Base-by-base conservation (phyloP, 1,140 invertebrate species). In the Aplysia californica region DNA sequence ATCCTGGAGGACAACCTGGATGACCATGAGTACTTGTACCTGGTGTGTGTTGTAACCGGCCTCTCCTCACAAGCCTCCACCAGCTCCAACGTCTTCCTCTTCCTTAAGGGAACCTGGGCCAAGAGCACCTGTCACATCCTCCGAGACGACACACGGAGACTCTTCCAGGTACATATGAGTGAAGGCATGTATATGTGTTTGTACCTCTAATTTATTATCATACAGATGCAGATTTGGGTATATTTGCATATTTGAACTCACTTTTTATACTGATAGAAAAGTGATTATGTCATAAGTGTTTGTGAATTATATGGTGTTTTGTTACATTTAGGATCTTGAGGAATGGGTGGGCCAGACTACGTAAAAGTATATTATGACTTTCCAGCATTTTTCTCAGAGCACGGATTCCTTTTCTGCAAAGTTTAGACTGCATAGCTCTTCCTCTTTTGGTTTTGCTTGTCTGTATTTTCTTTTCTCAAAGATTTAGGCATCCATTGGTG, bases 41-140 rank as follows among this genome's bases (percentile, higher is more conserved):
- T 73, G 18, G 20, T 73, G 15, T 73, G 71, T 64, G 71, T 73
- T 3, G 71, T 61, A 6, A 73, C 71, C 26, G 71, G 71, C 2
- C 36, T 31, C 35, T 73, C 58, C 20, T n/a, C 39, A 2, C 21
- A 20, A 3, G 56, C 71, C 4, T n/a, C 33, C 20, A 73, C 71
- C 55, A 35, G 56, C 20, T 73, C 71, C 29, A 73, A 73, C 56
- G 71, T 73, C 18, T 73, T 39, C 55, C 61, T 73, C 18, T 26
- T 23, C 21, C n/a, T 73, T 23, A 64, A 39, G 31, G 71, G 71
- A 1, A 26, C 71, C 1, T 64, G 56, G 71, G 20, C 5, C 6
- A 20, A 64, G 2, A 73, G 71, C 56, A 36, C 38, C 4, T 31
- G 4, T n/a, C 71, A 73, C 23, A 26, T 39, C 2, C 36, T 73